Base-by-base conservation (phyloP, 2,113 vertebrate species). In the Puffinus mauretanicus region DNA sequence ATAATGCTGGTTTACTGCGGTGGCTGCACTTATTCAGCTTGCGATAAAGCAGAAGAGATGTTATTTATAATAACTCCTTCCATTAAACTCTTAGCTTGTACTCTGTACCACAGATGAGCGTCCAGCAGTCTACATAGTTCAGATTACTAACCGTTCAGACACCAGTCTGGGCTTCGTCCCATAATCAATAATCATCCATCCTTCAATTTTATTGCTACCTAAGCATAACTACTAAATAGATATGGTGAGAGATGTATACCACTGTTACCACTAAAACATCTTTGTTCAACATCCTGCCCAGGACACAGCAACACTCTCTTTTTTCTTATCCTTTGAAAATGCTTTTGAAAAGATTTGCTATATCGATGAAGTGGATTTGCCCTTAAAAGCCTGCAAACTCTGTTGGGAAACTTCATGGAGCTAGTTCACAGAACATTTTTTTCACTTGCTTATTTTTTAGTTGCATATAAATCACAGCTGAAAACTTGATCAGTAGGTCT, bases 151-250 rank as follows among this genome's bases (percentile, higher is more conserved):
- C 81, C 10, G 3, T 94, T 95, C 90, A 96, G 95, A 89, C 88
- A 90, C 36, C 78, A 90, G 90, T 94, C 94, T 97, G 91, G 84
- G 70, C 87, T 91, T 77, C 20, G 4, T 94, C 76, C 94, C 71
- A 55, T 64, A 86, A 94, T 97, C 91, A 95, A 95, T 96, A 96
- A 87, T 83, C 62, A 78, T 83, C 69, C 62, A 87, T 71, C 51
- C 86, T 92, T 95, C 82, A 34, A 88, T 91, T 95, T 96, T 95
- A 95, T 95, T 95, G 89, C 92, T 96, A 70, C 62, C 65, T 86
- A 82, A 94, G 90, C 91, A 96, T 70, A 86, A 71, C 58, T 89
- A 58, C 62, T 82, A 62, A 96, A 75, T 64, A 96, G 60, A 65
- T 92, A 65, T 7, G 32, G 60, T 91, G 86, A 90, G 40, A 88